Percentiles rank a stretch among this genome's conserved stretches.
phyloP scores from a whole-genome alignment of 2,113 vertebrate species.

The Martes martes region DNA sequence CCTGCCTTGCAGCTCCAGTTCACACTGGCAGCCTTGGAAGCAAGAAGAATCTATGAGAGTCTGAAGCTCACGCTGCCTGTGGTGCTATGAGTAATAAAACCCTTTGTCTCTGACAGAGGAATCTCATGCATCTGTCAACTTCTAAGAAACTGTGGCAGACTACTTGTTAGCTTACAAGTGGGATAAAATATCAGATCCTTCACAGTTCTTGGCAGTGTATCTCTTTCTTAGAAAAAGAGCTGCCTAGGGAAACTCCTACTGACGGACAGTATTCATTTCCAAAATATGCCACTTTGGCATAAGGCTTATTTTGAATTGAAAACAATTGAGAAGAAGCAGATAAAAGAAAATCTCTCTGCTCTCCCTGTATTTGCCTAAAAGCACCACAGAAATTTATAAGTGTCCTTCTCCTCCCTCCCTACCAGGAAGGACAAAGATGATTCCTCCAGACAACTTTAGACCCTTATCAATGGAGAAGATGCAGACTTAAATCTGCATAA shows the following conservation, averaged over 20 bases:
- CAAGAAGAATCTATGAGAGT: not conserved
- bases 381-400: not conserved
- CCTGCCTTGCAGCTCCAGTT: not conserved
- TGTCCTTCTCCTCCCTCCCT: not conserved
- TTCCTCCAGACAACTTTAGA: not conserved
- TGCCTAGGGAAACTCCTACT: not conserved
- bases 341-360: not conserved
- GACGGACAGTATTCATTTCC: not conserved
- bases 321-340: not conserved
- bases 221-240: conserved; percentile 16
- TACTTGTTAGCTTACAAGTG: not conserved
- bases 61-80: not conserved
- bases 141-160: not conserved
- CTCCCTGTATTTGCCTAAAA: not conserved
- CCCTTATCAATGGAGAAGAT: not conserved
- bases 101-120: conserved; percentile 22
- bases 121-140: not conserved
- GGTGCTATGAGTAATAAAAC: not conserved
- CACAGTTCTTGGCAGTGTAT: not conserved
- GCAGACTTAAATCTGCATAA: not conserved
- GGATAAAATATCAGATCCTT: not conserved
- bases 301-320: not conserved
- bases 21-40: not conserved
- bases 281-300: not conserved
- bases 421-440: not conserved